Evolutionary conservation across 2,888 invertebrate genomes (phyloP).

Genomic region (Thymelicus acteon): DNA sequence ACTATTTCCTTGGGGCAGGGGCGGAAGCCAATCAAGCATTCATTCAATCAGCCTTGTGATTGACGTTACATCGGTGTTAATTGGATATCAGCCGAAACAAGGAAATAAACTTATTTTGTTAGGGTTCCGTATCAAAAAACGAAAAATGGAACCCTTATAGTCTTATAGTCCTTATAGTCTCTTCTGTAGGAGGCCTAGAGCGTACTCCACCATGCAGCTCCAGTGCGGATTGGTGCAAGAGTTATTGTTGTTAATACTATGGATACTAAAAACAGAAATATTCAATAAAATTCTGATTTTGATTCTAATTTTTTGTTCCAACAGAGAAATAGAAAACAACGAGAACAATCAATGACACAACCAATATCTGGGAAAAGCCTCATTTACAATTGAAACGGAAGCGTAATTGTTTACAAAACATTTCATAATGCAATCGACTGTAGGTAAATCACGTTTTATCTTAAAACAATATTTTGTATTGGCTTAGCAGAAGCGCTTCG

Average conservation of each 20-base stretch:
- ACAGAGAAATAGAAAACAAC: background rate
- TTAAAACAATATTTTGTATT: conserved; percentile 70
- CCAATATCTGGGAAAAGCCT: conserved; percentile 9
- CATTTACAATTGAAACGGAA: conserved; percentile 31
- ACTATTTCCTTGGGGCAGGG: conserved; percentile 61
- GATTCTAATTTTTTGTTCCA: background rate
- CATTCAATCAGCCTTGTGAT: conserved; percentile 69
- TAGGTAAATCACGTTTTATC: conserved; percentile 69
- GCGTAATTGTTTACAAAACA: conserved; percentile 52
- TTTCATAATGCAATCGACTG: conserved; percentile 64
- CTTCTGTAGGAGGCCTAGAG: too few relatives aligned
- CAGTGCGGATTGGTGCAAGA: too few relatives aligned
- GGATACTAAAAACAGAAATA: too few relatives aligned
- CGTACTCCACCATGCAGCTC: too few relatives aligned
- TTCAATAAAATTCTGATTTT: background rate
- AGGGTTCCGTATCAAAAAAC: too few relatives aligned
- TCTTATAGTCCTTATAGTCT: too few relatives aligned
- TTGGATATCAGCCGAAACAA: conserved; percentile 7
- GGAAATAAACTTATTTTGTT: background rate
- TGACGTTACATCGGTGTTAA: conserved; percentile 51
- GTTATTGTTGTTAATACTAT: too few relatives aligned
- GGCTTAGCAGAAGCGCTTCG: conserved; percentile 58
- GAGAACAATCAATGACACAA: background rate
- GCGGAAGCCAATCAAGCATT: conserved; percentile 66
- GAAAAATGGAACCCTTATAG: too few relatives aligned